Evolutionary conservation across 2,113 vertebrate species (phyloP), one percentile per base, ranked within the genome.

Genomic region (Protobothrops flavoviridis): DNA sequence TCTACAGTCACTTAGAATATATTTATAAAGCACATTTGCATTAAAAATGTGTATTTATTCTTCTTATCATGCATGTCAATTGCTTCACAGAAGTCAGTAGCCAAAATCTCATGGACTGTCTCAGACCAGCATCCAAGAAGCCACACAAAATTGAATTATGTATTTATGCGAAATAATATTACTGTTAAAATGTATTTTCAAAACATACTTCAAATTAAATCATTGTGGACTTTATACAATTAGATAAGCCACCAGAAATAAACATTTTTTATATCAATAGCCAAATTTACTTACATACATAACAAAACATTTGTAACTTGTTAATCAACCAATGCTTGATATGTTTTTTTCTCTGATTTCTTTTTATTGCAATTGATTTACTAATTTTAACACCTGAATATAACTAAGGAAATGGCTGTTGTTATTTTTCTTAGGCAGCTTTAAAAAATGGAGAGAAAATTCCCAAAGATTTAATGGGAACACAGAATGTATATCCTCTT

Each of bases 401-500:
- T 93, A 64, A 88, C n/a, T 91, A 11, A 43, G 52, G 52, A 3
- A 93, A 74, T 15, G 6, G 26, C 64, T 94, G 87, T 86, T 95
- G 94, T 95, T 90, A 96, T 15, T 57, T 57, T 94, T 94, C 89
- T 74, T 90, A 94, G 95, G 96, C 43, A 93, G 89, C 96, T 95
- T 96, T 94, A 94, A 96, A 94, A 94, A 88, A 55, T 69, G 26
- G 57, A 11, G 23, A 0, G 64, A 92, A 26, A 88, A 52, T 91
- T 85, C 92, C 1, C 88, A 94, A 96, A 95, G 90, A 95, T 96
- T 95, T 96, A 97, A 93, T 11, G 11, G 91, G 93, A 96, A 92
- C 87, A 96, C 96, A 97, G 95, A 96, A 96, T 96, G 96, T 95
- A 97, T 94, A 97, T 96, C 94, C 95, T 96, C 97, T 98, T 97